Conservation (phyloP, 2,888 invertebrate genomes). For the Arge pagana region DNA sequence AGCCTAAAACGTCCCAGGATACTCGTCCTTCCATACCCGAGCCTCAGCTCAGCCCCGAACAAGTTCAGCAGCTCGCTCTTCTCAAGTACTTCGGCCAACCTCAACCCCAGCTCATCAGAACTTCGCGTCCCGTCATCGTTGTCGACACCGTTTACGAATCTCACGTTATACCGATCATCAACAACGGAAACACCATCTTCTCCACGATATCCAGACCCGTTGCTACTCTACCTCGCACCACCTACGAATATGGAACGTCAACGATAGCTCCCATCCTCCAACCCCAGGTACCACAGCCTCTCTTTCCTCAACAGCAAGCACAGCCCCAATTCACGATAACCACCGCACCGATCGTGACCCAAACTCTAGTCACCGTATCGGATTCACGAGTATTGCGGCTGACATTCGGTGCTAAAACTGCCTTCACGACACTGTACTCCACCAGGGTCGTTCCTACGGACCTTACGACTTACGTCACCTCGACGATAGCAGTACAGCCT, state of each 20-base stretch:
- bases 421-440: constrained; percentile 83
- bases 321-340: constrained; percentile 76
- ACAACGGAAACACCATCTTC: constrained; percentile 74
- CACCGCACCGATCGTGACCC: constrained; percentile 80
- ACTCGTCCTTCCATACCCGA: constrained; percentile 20
- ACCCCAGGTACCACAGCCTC: constrained; percentile 62
- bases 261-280: constrained; percentile 63
- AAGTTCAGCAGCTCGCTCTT: constrained; percentile 76
- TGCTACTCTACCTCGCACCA: constrained; percentile 78
- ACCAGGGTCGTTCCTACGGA: constrained; percentile 82
- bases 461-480: constrained; percentile 82
- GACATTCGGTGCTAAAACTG: constrained; percentile 89
- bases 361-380: constrained; percentile 78
- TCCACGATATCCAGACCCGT: constrained; percentile 81
- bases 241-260: constrained; percentile 77
- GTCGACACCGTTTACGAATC: constrained; percentile 82
- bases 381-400: constrained; percentile 82
- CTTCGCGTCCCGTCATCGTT: constrained; percentile 76
- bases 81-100: constrained; percentile 70
- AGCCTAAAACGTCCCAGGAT: constrained; percentile 57
- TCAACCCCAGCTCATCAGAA: constrained; percentile 72
- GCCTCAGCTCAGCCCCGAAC: constrained; percentile 66
- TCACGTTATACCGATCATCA: constrained; percentile 78
- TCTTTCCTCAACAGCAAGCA: constrained; percentile 59
- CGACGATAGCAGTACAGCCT: constrained; percentile 75